phyloP scores from a whole-genome alignment of 2,888 invertebrate genomes.

The Philereme vetulata region DNA sequence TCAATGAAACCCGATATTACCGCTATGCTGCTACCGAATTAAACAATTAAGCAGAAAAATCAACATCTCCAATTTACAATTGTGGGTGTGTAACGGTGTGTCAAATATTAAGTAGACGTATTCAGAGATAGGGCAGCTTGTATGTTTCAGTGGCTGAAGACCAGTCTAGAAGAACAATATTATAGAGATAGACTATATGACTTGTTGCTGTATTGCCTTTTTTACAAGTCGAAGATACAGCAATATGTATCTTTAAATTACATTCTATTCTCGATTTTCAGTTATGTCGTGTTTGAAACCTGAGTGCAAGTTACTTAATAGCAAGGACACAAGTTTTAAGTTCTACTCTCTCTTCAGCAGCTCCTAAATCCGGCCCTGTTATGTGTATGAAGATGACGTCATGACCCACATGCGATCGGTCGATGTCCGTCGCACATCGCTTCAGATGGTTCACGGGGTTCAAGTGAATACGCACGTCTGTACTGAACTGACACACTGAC shows the following conservation, averaged over 20 bases:
- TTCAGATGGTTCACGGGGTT: slow-evolving; percentile 39
- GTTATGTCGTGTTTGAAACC: too few relatives aligned
- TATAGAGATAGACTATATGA: too few relatives aligned
- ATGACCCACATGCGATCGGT: slow-evolving; percentile 50
- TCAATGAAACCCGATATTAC: slow-evolving; percentile 26
- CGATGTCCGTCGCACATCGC: slow-evolving; percentile 45
- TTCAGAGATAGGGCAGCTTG: slow-evolving; percentile 11
- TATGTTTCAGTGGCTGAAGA: background rate
- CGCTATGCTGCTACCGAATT: slow-evolving; percentile 37
- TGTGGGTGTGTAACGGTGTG: slow-evolving; percentile 42
- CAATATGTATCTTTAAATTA: too few relatives aligned
- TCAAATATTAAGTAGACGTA: slow-evolving; percentile 21
- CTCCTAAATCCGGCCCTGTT: slow-evolving; percentile 14
- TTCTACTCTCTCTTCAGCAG: too few relatives aligned
- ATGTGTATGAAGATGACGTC: slow-evolving; percentile 45
- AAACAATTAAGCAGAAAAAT: slow-evolving; percentile 39
- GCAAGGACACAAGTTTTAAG: too few relatives aligned
- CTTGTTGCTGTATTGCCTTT: too few relatives aligned
- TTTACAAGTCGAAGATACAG: too few relatives aligned
- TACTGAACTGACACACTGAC: slow-evolving; percentile 30
- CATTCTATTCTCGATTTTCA: too few relatives aligned
- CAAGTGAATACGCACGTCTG: slow-evolving; percentile 33
- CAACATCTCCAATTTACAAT: slow-evolving; percentile 30
- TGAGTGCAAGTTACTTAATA: too few relatives aligned
- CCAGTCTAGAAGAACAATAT: too few relatives aligned